Evolutionary conservation across 2,797 vertebrate species (phyloP), one percentile per base, ranked within the genome.

Genomic region (Coluber constrictor): DNA sequence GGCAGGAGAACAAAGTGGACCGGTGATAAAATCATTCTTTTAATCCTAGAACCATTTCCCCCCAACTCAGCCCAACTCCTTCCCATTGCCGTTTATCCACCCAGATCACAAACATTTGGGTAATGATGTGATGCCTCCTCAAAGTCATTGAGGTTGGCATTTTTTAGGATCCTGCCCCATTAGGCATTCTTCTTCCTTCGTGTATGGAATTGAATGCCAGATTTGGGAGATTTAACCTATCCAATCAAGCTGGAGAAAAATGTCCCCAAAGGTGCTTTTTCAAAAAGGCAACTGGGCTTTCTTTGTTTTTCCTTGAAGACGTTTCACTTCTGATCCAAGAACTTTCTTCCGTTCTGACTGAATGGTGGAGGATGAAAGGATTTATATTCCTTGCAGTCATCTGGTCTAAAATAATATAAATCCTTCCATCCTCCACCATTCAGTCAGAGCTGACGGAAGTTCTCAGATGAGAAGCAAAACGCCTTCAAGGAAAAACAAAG

Each of bases 21-120:
- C 23, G 4, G 4, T 61, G 97, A 96, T 96, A 94, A 95, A 90
- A 97, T 96, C 93, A 0, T 87, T 88, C 92, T 88, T 95, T 94
- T 94, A 92, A 91, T 93, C 92, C 92, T 92, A 90, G 89, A 57
- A 57, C 89, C 56, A 29, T 96, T 96, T 93, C 93, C 96, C 55
- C 12, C 70, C 32, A 43, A 4, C 70, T 18, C 74, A 83, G 20
- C 74, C 32, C n/a, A 20, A 60, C 18, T 37, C 37, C 18, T 79
- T 91, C 90, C 96, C 96, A 95, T 59, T 18, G 59, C 47, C 87
- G 0, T 54, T 88, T 90, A 88, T 0, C 54, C 54, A 70, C n/a
- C 54, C 60, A 86, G 27, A 55, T 23, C 0, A 55, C 70, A 86
- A 66, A 29, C 32, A 13, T 16, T 55, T 16, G 79, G 32, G 59